Percentiles rank a stretch among this genome's conserved stretches.
phyloP scores from a whole-genome alignment of 2,113 vertebrate species.

The Bagarius yarrelli region DNA sequence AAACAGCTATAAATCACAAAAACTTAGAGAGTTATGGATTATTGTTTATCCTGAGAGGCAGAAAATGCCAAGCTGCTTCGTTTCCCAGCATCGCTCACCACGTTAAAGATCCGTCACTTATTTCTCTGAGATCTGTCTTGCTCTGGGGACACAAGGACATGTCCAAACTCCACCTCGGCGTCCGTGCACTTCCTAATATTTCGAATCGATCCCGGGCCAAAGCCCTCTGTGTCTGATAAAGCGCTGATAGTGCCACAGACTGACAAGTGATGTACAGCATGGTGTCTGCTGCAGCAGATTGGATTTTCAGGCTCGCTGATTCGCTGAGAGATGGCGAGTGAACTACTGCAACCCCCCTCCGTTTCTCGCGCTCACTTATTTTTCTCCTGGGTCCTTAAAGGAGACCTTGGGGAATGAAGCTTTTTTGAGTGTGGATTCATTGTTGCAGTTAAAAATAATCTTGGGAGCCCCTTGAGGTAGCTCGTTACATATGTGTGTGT shows the following conservation, averaged over 20 bases:
- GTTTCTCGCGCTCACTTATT: slow-evolving; percentile 43
- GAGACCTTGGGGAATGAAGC: slow-evolving; percentile 67
- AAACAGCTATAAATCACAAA: not conserved
- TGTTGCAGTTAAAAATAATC: slow-evolving; percentile 62
- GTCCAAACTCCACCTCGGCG: slow-evolving; percentile 22
- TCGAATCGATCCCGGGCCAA: slow-evolving; percentile 68
- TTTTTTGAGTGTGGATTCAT: slow-evolving; percentile 66
- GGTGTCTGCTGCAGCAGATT: slow-evolving; percentile 76
- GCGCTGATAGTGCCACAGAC: slow-evolving; percentile 69
- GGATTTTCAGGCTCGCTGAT: slow-evolving; percentile 78
- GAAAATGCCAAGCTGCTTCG: not conserved
- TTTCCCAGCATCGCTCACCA: slow-evolving; percentile 2
- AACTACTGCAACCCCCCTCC: slow-evolving; percentile 54
- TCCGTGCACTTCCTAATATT: slow-evolving; percentile 59
- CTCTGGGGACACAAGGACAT: not conserved
- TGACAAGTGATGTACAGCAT: slow-evolving; percentile 78
- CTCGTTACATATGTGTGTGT: slow-evolving; percentile 43
- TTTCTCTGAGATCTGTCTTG: not conserved
- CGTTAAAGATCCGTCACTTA: slow-evolving; percentile 8
- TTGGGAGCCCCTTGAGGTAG: slow-evolving; percentile 46
- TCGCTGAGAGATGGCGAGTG: slow-evolving; percentile 72
- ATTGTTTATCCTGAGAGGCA: slow-evolving; percentile 4
- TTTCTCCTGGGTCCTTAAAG: slow-evolving; percentile 60
- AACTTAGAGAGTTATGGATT: not conserved
- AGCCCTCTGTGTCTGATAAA: slow-evolving; percentile 66